These are phyloP conservation scores for Cerceris rybyensis DNA, from an alignment of 2,888 invertebrate species.

Conservation along the genomic window DNA sequence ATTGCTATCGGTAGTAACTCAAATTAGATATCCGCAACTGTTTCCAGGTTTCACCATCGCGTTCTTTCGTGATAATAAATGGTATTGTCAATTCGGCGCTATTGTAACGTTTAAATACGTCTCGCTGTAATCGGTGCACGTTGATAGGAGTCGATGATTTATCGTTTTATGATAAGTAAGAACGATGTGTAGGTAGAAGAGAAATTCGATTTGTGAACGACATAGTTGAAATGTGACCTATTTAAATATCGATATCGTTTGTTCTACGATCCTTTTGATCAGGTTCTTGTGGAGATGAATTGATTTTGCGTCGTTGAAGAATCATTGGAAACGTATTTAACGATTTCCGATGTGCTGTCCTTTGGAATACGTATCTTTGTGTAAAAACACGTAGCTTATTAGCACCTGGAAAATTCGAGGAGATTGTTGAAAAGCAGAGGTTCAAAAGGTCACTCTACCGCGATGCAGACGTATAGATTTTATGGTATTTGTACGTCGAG, in stretches of 20 bases:
- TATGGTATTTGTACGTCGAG: no score
- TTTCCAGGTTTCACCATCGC: slow-evolving; percentile 15
- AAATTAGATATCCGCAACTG: slow-evolving; percentile 43
- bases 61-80: slow-evolving; percentile 31
- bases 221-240: slow-evolving; percentile 18
- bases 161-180: slow-evolving; percentile 1
- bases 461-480: no score
- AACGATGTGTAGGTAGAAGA: slow-evolving; percentile 7
- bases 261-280: slow-evolving; percentile 21
- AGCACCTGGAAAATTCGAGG: no score
- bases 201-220: slow-evolving; percentile 13
- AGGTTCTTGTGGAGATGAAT: slow-evolving; percentile 20
- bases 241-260: slow-evolving; percentile 21
- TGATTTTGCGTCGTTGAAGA: slow-evolving; percentile 26
- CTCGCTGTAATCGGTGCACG: slow-evolving; percentile 6
- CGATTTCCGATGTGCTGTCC: slow-evolving; percentile 39
- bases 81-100: neutral
- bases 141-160: slow-evolving; percentile 8
- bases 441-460: no score
- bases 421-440: no score
- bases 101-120: slow-evolving; percentile 1
- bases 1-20: slow-evolving; percentile 23
- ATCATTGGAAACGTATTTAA: slow-evolving; percentile 34
- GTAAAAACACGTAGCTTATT: no score
- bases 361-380: slow-evolving; percentile 4